phyloP scores from a whole-genome alignment of 2,888 invertebrate species.

The Melanostoma scalare region DNA sequence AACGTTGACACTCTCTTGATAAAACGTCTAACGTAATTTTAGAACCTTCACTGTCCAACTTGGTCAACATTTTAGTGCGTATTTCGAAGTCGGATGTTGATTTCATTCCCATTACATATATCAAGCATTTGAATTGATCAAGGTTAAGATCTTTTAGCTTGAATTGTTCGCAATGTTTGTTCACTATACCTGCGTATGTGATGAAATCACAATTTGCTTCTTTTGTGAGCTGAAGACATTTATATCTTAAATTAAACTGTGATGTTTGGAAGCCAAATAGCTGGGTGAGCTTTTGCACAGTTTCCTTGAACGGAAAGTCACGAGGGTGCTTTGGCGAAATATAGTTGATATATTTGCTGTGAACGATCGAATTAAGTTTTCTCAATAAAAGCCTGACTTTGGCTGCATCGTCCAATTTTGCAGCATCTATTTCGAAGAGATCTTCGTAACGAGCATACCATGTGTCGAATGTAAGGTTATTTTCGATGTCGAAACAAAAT shows the following conservation, averaged over 20 bases:
- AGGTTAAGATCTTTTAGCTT: conserved; percentile 22
- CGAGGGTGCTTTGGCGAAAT: conserved; percentile 63
- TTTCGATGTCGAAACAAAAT: conserved; percentile 53
- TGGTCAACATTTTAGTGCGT: conserved; percentile 66
- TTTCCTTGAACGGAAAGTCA: conserved; percentile 48
- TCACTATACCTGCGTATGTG: conserved; percentile 51
- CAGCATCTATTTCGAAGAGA: conserved; percentile 59
- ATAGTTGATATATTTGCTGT: conserved; percentile 55
- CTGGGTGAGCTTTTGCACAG: conserved; percentile 48
- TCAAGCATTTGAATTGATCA: conserved; percentile 68
- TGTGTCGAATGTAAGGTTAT: conserved; percentile 68
- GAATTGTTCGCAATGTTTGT: conserved; percentile 53
- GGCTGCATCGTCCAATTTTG: conserved; percentile 59
- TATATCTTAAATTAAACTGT: conserved; percentile 55
- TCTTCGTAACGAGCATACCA: conserved; percentile 62
- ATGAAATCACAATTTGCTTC: conserved; percentile 55
- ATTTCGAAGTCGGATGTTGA: conserved; percentile 65
- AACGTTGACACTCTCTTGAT: conserved; percentile 66
- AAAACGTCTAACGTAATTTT: conserved; percentile 55
- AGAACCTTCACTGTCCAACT: conserved; percentile 55
- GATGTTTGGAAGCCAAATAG: conserved; percentile 67
- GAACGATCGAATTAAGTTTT: conserved; percentile 52
- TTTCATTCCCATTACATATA: conserved; percentile 71
- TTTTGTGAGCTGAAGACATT: conserved; percentile 65
- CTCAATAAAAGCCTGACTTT: conserved; percentile 64